Conservation (phyloP, 2,113 vertebrate genomes). For the Nibea albiflora region DNA sequence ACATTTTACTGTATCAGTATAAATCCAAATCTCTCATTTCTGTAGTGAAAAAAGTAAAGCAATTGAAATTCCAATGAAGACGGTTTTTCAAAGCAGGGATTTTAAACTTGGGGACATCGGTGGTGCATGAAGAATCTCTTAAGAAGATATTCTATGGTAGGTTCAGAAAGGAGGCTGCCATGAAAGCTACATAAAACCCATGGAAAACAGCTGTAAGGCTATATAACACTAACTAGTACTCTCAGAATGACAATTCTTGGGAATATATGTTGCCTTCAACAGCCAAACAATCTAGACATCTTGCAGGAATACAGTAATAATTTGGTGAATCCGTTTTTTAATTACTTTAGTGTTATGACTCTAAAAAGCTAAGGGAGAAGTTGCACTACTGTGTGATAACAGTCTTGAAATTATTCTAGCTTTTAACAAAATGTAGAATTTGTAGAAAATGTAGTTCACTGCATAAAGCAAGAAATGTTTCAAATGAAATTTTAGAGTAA, state of each 20-base stretch:
- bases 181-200: constrained; percentile 39
- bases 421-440: not conserved
- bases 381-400: not conserved
- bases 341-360: not conserved
- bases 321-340: not conserved
- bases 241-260: not conserved
- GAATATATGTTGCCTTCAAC: not conserved
- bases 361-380: not conserved
- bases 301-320: not conserved
- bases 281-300: not conserved
- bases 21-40: constrained; percentile 52
- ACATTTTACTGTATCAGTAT: constrained; percentile 26
- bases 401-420: not conserved
- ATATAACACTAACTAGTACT: constrained; percentile 1
- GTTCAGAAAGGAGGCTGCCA: constrained; percentile 18
- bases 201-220: constrained; percentile 17
- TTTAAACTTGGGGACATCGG: constrained; percentile 54
- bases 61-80: constrained; percentile 49
- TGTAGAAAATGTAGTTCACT: not conserved
- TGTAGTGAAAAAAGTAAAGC: constrained; percentile 28
- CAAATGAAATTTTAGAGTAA: not conserved
- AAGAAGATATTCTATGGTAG: constrained; percentile 60
- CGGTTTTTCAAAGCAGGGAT: constrained; percentile 49
- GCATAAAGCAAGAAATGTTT: not conserved
- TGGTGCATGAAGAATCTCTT: constrained; percentile 70